Percentiles rank a stretch among this genome's conserved stretches.
phyloP scores from a whole-genome alignment of 2,888 invertebrate genomes.

The Mesorhabditis spiculigera region DNA sequence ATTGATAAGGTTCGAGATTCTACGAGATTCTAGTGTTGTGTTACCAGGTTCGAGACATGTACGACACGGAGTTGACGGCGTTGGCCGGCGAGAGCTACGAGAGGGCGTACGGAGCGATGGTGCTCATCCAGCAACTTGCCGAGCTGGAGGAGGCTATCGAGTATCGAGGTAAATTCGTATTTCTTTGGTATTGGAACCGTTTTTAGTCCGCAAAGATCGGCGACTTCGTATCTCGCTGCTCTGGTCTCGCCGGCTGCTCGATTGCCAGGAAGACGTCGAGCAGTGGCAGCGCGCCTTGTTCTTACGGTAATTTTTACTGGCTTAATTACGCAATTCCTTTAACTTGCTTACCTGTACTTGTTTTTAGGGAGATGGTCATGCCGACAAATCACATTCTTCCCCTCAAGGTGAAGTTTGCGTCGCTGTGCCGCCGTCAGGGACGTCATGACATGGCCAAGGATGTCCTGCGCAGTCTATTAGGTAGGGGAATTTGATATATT shows the following conservation, averaged over 20 bases:
- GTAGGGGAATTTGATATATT: slow-evolving; percentile 60
- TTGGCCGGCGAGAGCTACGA: slow-evolving; percentile 94
- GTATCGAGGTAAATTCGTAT: slow-evolving; percentile 66
- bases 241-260: slow-evolving; percentile 90
- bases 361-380: slow-evolving; percentile 20
- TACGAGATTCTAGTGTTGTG: background rate
- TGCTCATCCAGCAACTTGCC: slow-evolving; percentile 90
- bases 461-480: slow-evolving; percentile 80
- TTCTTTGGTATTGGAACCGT: background rate
- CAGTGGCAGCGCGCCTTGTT: slow-evolving; percentile 97
- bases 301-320: slow-evolving; percentile 71
- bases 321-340: slow-evolving; percentile 67
- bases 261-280: slow-evolving; percentile 89
- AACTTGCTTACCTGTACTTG: slow-evolving; percentile 3
- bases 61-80: slow-evolving; percentile 93
- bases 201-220: slow-evolving; percentile 78
- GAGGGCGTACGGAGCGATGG: slow-evolving; percentile 75
- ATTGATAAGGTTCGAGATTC: slow-evolving; percentile 71
- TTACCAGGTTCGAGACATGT: slow-evolving; percentile 74
- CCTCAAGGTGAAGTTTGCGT: slow-evolving; percentile 78
- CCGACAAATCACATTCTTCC: slow-evolving; percentile 37
- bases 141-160: slow-evolving; percentile 97
- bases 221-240: slow-evolving; percentile 74
- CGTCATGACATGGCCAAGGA: slow-evolving; percentile 83
- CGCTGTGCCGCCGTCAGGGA: slow-evolving; percentile 87